These are phyloP conservation scores for Oreochromis tanganicae DNA, from an alignment of 2,113 vertebrate species.

Conservation along the genomic window DNA sequence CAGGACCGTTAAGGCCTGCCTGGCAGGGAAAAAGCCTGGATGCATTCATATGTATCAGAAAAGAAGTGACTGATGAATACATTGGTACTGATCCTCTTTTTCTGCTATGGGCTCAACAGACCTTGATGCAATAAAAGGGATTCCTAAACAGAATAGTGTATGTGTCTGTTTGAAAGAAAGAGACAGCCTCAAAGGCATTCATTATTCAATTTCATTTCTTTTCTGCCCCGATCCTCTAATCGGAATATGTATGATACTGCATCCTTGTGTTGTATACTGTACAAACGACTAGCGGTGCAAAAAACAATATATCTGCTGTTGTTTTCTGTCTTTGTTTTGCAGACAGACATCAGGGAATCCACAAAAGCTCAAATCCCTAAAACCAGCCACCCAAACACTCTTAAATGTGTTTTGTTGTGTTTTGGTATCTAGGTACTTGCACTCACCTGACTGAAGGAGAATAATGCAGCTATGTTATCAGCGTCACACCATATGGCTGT, in stretches of 20 bases:
- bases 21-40: slow-evolving; percentile 12
- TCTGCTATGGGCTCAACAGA: slow-evolving; percentile 26
- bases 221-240: slow-evolving; percentile 33
- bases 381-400: slow-evolving; percentile 6
- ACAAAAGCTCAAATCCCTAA: slow-evolving; percentile 1
- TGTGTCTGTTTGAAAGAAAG: slow-evolving; percentile 25
- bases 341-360: slow-evolving; percentile 8
- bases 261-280: background rate
- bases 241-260: slow-evolving; percentile 54
- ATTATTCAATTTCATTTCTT: slow-evolving; percentile 59
- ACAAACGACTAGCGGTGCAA: background rate
- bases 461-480: slow-evolving; percentile 38
- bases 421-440: background rate
- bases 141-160: slow-evolving; percentile 47
- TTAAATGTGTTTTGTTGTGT: slow-evolving; percentile 11
- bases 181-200: slow-evolving; percentile 49
- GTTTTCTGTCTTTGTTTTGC: slow-evolving; percentile 31
- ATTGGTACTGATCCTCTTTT: slow-evolving; percentile 33
- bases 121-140: slow-evolving; percentile 41
- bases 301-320: slow-evolving; percentile 33
- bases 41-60: slow-evolving; percentile 40
- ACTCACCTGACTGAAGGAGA: slow-evolving; percentile 31
- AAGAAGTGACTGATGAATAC: slow-evolving; percentile 43
- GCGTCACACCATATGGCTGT: slow-evolving; percentile 18
- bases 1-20: slow-evolving; percentile 4